Conservation (phyloP, 2,888 invertebrate genomes). For the Ophion slaviceki region DNA sequence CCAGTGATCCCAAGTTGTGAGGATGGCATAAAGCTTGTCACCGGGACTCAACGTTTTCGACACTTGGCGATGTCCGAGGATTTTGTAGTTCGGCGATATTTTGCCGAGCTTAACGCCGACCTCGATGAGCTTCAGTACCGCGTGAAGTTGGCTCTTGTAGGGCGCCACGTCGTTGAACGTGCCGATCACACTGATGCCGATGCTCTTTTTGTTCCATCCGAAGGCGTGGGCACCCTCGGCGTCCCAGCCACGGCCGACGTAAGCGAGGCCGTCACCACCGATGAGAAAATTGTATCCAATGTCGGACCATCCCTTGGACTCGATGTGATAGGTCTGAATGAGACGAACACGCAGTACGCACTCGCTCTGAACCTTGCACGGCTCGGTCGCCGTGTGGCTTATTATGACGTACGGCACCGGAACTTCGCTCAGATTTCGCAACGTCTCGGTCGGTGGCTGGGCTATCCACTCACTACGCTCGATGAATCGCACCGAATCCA, state of each 20-base stretch:
- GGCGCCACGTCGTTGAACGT: conserved; percentile 86
- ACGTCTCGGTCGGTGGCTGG: conserved; percentile 84
- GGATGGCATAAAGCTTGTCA: conserved; percentile 86
- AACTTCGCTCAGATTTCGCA: conserved; percentile 68
- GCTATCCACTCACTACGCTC: conserved; percentile 88
- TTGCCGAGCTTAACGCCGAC: conserved; percentile 87
- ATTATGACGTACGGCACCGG: conserved; percentile 79
- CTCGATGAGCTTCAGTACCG: conserved; percentile 87
- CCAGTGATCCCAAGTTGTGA: conserved; percentile 90
- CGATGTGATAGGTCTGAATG: conserved; percentile 86
- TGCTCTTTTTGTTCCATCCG: conserved; percentile 87
- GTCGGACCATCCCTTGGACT: conserved; percentile 87
- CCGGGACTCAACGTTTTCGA: conserved; percentile 89
- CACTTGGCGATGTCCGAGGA: conserved; percentile 89
- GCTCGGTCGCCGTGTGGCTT: conserved; percentile 76
- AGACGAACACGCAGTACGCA: conserved; percentile 74
- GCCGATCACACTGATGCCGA: conserved; percentile 90
- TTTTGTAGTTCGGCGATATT: conserved; percentile 87
- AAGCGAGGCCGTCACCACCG: conserved; percentile 91
- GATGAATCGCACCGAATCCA: conserved; percentile 84
- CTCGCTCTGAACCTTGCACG: conserved; percentile 78
- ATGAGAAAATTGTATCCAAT: conserved; percentile 92
- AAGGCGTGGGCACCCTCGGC: conserved; percentile 89
- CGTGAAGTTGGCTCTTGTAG: conserved; percentile 83
- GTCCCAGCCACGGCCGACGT: conserved; percentile 91